Conservation (phyloP, 2,888 invertebrate genomes). For the Rotaria magnacalcarata region DNA sequence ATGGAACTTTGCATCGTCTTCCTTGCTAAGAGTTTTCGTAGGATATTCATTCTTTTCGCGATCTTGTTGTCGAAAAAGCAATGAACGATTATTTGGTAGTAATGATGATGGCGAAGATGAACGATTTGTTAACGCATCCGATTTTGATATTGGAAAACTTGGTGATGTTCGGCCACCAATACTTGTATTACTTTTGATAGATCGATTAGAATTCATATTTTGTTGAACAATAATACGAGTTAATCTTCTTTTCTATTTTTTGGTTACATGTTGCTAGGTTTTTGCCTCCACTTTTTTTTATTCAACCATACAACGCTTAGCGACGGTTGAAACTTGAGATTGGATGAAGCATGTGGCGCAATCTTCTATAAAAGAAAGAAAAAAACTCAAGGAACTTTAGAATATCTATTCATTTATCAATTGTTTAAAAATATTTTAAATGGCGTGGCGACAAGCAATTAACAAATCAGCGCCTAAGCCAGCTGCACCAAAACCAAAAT, state of each 20-base stretch:
- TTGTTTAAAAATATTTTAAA: background rate
- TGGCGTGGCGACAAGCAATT: background rate
- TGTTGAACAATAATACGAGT: too few species aligned
- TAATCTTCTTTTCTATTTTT: background rate
- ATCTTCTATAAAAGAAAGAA: background rate
- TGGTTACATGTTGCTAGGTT: background rate
- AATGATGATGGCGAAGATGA: background rate
- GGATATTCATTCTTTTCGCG: background rate
- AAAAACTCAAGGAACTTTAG: background rate
- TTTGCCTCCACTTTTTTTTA: background rate
- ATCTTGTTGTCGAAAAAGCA: background rate
- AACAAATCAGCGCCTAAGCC: background rate
- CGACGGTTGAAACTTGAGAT: background rate
- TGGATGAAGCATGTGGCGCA: background rate
- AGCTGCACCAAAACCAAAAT: background rate
- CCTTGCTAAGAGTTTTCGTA: background rate
- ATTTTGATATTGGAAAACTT: background rate
- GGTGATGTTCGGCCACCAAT: background rate
- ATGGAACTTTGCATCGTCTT: background rate
- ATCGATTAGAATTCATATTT: background rate
- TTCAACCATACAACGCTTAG: background rate
- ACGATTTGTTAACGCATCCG: background rate
- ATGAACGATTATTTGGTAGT: background rate
- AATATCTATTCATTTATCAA: background rate
- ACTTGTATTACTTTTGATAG: background rate